Conservation (phyloP, 2,888 invertebrate species). For the Ecliptopera silaceata region DNA sequence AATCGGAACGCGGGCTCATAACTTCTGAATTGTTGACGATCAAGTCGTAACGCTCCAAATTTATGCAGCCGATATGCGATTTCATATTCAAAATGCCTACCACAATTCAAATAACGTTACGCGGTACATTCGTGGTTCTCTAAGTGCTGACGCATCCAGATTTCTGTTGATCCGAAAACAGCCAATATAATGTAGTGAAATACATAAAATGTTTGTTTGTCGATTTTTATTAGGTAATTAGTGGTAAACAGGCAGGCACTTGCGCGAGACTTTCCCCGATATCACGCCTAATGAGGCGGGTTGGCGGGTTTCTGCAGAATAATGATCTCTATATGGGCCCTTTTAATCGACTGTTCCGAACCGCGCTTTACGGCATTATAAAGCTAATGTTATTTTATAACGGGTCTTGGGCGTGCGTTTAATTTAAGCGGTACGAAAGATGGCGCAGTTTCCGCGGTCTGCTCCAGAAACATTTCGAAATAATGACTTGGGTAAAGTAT, state of each 20-base stretch:
- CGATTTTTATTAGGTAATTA: slow-evolving; percentile 24
- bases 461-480: slow-evolving; percentile 22
- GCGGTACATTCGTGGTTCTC: neutral
- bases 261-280: slow-evolving; percentile 28
- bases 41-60: slow-evolving; percentile 26
- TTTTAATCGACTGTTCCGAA: slow-evolving; percentile 61
- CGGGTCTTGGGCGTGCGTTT: slow-evolving; percentile 54
- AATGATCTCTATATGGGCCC: slow-evolving; percentile 63
- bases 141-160: slow-evolving; percentile 7
- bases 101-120: slow-evolving; percentile 15
- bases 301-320: slow-evolving; percentile 49
- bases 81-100: slow-evolving; percentile 24
- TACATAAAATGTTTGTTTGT: slow-evolving; percentile 5
- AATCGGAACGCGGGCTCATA: slow-evolving; percentile 42
- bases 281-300: slow-evolving; percentile 42
- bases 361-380: slow-evolving; percentile 56
- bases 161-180: neutral
- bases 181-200: slow-evolving; percentile 10
- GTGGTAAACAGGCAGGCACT: slow-evolving; percentile 16
- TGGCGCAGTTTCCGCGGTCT: slow-evolving; percentile 30
- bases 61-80: slow-evolving; percentile 29
- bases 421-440: slow-evolving; percentile 52
- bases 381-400: slow-evolving; percentile 64
- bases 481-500: slow-evolving; percentile 18
- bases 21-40: slow-evolving; percentile 44